Evolutionary conservation across 2,113 vertebrate species (phyloP).

Genomic region (Stictonetta naevosa): DNA sequence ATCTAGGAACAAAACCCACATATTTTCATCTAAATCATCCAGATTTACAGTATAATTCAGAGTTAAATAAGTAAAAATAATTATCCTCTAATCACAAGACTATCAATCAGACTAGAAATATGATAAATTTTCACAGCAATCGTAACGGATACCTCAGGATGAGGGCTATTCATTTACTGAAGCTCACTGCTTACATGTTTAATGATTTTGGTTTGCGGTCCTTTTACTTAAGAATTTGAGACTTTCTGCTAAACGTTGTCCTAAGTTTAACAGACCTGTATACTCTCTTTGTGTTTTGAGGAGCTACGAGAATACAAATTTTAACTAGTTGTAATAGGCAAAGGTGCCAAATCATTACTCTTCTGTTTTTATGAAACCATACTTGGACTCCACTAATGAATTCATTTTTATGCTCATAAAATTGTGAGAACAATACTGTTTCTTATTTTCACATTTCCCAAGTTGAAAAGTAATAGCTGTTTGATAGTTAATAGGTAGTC

Average conservation of each 20-base stretch:
- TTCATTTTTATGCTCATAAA: constrained; percentile 51
- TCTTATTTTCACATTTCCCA: constrained; percentile 31
- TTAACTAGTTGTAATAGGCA: constrained; percentile 35
- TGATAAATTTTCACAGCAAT: neutral
- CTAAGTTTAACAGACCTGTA: neutral
- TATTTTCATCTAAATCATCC: neutral
- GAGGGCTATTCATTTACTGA: neutral
- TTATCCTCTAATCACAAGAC: neutral
- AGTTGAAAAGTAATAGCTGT: neutral
- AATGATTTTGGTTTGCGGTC: neutral
- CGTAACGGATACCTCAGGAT: neutral
- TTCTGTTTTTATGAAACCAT: constrained; percentile 56
- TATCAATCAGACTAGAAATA: neutral
- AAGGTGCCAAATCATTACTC: constrained; percentile 32
- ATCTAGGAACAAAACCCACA: neutral
- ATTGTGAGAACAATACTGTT: constrained; percentile 8
- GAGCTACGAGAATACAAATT: neutral
- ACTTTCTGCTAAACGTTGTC: neutral
- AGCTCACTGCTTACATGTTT: neutral
- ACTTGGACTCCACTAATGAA: constrained; percentile 40
- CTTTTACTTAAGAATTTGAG: neutral
- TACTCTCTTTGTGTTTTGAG: neutral
- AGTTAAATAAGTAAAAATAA: neutral
- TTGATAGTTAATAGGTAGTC: constrained; percentile 23
- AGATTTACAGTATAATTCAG: neutral